Evolutionary conservation across 2,113 vertebrate species (phyloP).

Genomic region (Amphiprion ocellaris): DNA sequence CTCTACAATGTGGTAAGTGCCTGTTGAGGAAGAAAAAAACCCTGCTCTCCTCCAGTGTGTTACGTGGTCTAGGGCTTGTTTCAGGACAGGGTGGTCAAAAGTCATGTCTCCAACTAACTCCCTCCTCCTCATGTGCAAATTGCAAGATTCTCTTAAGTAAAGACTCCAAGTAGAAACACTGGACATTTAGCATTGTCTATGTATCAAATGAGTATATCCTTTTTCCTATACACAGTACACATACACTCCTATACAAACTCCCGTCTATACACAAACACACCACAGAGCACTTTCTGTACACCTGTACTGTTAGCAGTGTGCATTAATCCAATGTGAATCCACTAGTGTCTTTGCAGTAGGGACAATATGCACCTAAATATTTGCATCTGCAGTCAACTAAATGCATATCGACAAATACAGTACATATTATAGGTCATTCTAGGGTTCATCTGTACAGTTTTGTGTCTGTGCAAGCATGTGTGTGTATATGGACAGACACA

Average conservation of each 20-base stretch:
- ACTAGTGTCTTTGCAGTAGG: constrained; percentile 61
- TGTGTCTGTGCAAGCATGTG: constrained; percentile 38
- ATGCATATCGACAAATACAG: constrained; percentile 49
- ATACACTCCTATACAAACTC: constrained; percentile 57
- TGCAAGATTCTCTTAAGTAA: constrained; percentile 98
- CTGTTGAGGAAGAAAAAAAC: constrained; percentile 57
- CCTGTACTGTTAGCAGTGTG: constrained; percentile 41
- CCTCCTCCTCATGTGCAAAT: constrained; percentile 97
- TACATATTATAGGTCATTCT: constrained; percentile 34
- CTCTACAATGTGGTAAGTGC: constrained; percentile 55
- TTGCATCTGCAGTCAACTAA: constrained; percentile 32
- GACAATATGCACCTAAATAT: constrained; percentile 43
- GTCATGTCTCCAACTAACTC: constrained; percentile 86
- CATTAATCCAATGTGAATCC: constrained; percentile 54
- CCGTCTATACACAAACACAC: constrained; percentile 58
- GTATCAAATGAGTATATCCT: constrained; percentile 66
- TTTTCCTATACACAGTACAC: constrained; percentile 72
- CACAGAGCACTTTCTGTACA: constrained; percentile 50
- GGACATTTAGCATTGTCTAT: constrained; percentile 85
- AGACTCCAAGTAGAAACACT: constrained; percentile 91
- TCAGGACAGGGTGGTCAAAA: constrained; percentile 57
- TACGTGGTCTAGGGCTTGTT: constrained; percentile 50
- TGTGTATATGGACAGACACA: constrained; percentile 59
- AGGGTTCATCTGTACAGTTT: constrained; percentile 44
- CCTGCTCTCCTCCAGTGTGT: constrained; percentile 72